A percentile compares a stretch with the other conserved stretches of the same genome.
Evolutionary conservation across 2,888 invertebrate species (phyloP).

Genomic region (Mythimna ferrago): DNA sequence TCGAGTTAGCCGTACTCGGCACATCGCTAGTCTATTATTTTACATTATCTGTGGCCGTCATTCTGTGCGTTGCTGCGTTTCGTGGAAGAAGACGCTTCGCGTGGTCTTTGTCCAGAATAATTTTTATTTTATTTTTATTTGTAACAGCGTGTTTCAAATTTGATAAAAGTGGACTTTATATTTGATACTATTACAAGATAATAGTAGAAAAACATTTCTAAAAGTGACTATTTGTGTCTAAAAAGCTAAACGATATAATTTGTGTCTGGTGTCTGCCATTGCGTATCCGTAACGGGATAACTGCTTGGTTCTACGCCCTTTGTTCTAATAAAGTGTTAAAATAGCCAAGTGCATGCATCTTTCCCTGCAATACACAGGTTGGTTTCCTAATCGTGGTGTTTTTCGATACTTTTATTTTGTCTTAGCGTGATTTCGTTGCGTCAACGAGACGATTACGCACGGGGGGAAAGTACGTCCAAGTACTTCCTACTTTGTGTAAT

Average conservation of each 20-base stretch:
- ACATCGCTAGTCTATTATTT: not conserved
- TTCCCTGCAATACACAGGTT: slow-evolving; percentile 90
- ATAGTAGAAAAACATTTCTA: slow-evolving; percentile 76
- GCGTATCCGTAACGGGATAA: slow-evolving; percentile 89
- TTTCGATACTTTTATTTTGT: slow-evolving; percentile 35
- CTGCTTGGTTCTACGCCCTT: slow-evolving; percentile 88
- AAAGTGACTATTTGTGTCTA: slow-evolving; percentile 76
- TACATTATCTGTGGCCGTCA: slow-evolving; percentile 57
- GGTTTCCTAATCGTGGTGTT: slow-evolving; percentile 65
- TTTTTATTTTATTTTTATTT: slow-evolving; percentile 88
- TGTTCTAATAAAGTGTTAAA: slow-evolving; percentile 88
- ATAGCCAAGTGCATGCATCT: slow-evolving; percentile 91
- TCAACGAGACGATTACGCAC: slow-evolving; percentile 79
- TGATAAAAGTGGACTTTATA: slow-evolving; percentile 73
- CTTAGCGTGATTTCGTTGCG: slow-evolving; percentile 71
- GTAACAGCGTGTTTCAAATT: slow-evolving; percentile 75
- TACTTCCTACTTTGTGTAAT: slow-evolving; percentile 87
- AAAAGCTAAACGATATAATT: slow-evolving; percentile 67
- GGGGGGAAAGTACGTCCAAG: slow-evolving; percentile 85
- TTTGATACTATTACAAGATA: slow-evolving; percentile 77
- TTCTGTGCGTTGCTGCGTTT: slow-evolving; percentile 68
- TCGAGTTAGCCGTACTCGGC: no score
- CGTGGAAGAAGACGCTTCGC: slow-evolving; percentile 85
- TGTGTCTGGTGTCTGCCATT: slow-evolving; percentile 82
- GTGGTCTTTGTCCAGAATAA: slow-evolving; percentile 83